Base-by-base conservation (phyloP, 2,888 invertebrate genomes). In the Latrodectus elegans region DNA sequence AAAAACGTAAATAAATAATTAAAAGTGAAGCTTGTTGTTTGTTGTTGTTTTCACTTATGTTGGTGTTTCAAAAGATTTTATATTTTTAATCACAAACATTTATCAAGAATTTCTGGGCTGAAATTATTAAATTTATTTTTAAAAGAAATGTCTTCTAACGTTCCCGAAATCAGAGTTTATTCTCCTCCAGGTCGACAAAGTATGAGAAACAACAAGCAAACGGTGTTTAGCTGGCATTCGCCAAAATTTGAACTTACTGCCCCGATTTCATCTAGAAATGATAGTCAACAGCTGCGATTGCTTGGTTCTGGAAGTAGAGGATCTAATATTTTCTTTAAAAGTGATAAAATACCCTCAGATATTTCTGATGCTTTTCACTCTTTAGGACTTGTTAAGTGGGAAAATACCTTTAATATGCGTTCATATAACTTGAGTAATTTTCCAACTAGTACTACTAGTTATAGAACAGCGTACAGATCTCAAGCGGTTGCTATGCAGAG, bases 391-490 rank as follows among this genome's bases (percentile, higher is more conserved):
- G 85, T 89, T 22, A 83, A 85, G 53, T 88, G 89, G 93, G 93
- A 93, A 91, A 94, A 94, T 91, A 94, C 94, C 0, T 94, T 94
- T 91, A 94, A 94, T 91, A 94, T 94, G 94, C 93, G 96, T 84
- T 95, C 95, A 91, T 94, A 95, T 90, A 96, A 95, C 72, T 93
- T 96, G 89, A 94, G 95, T 91, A 95, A 95, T 89, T 92, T 96
- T 90, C 92, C 92, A 10, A 90, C 91, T 51, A 91, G 90, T 64
- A 88, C 88, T 76, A 91, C 90, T 60, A 89, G 84, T 78, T 91
- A 92, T 60, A 90, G 92, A 84, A 91, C 92, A 38, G 91, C 91
- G n/a, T 92, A 92, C 90, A 90, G 93, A 71, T 91, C 92, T 10
- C 92, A 92, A 71, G 91, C 89, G 17, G 88, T 89, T 73, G 92